phyloP scores from a whole-genome alignment of 2,888 invertebrate genomes.

The Agriopis leucophaearia region DNA sequence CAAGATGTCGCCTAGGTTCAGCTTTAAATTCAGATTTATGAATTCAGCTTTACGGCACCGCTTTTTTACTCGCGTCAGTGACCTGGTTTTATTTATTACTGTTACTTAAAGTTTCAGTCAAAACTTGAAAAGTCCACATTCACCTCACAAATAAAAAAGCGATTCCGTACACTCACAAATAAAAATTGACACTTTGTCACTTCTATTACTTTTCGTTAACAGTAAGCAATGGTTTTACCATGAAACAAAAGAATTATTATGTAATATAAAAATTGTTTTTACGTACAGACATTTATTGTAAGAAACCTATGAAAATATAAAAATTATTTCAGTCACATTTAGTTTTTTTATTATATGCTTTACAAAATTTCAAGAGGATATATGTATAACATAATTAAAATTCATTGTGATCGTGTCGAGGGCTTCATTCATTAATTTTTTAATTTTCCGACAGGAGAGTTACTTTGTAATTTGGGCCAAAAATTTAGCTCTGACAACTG shows the following conservation, averaged over 20 bases:
- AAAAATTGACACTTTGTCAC: slow-evolving; percentile 45
- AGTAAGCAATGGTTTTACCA: slow-evolving; percentile 34
- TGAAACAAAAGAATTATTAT: slow-evolving; percentile 43
- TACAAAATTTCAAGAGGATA: slow-evolving; percentile 15
- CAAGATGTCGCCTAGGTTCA: too few relatives aligned
- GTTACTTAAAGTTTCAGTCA: not conserved
- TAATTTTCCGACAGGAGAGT: not conserved
- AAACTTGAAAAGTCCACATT: too few relatives aligned
- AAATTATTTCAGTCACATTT: slow-evolving; percentile 47
- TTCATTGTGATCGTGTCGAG: not conserved
- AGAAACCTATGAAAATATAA: slow-evolving; percentile 53
- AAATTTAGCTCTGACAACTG: too few relatives aligned
- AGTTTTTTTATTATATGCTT: slow-evolving; percentile 39
- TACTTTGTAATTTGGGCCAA: too few relatives aligned
- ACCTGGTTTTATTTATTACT: not conserved
- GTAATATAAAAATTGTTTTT: slow-evolving; percentile 41
- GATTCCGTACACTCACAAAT: not conserved
- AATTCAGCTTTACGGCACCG: not conserved
- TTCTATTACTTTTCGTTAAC: slow-evolving; percentile 50
- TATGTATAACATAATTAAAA: slow-evolving; percentile 6
- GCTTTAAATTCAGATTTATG: too few relatives aligned
- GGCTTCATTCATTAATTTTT: slow-evolving; percentile 1
- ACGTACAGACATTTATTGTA: slow-evolving; percentile 46
- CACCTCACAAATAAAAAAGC: not conserved
- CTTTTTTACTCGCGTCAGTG: not conserved